Percentiles rank a stretch among this genome's conserved stretches.
Evolutionary conservation across 2,113 vertebrate genomes (phyloP).

Genomic region (Corvus moneduloides): DNA sequence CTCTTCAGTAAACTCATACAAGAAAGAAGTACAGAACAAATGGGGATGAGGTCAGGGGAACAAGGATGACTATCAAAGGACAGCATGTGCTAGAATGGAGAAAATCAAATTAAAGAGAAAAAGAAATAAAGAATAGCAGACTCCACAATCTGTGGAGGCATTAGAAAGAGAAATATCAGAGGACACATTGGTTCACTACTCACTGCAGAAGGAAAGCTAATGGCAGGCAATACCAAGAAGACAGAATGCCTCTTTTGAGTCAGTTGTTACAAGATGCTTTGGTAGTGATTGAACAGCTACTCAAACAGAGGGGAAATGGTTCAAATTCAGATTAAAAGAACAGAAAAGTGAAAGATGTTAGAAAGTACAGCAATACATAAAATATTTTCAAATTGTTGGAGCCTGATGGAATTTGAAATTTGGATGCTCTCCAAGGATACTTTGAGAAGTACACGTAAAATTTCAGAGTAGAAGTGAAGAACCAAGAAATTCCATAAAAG

Average conservation of each 20-base stretch:
- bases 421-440: background rate
- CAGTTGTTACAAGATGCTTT: background rate
- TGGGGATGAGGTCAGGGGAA: background rate
- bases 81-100: background rate
- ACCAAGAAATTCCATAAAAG: background rate
- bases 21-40: background rate
- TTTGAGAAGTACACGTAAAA: background rate
- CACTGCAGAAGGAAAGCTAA: background rate
- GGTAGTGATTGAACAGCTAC: background rate
- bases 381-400: background rate
- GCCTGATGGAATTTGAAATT: background rate
- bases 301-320: background rate
- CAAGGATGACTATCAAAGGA: constrained; percentile 18
- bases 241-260: background rate
- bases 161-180: constrained; percentile 3
- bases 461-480: background rate
- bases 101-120: constrained; percentile 14
- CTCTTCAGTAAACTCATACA: background rate
- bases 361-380: background rate
- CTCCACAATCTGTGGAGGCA: background rate
- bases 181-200: background rate
- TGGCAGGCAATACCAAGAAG: background rate
- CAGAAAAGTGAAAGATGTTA: background rate
- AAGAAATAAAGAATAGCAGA: background rate
- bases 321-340: background rate